A percentile compares a stretch with the other conserved stretches of the same genome.
phyloP scores from a whole-genome alignment of 2,888 invertebrate genomes.

The Limnephilus marmoratus region DNA sequence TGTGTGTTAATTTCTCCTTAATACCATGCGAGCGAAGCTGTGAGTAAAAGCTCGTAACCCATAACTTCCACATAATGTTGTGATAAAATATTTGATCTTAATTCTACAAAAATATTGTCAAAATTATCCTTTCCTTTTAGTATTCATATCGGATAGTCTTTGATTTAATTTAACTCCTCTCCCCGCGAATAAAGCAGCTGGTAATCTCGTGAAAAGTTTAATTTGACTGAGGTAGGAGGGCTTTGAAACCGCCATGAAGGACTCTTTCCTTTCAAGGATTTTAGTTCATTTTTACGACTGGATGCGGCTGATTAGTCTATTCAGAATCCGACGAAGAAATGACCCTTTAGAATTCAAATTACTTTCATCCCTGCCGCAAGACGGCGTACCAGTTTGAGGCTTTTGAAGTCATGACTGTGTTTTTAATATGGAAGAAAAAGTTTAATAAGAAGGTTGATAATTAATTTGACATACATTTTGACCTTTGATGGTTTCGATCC shows the following conservation, averaged over 20 bases:
- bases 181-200: neutral
- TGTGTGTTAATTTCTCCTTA: too few species aligned
- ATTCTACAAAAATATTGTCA: neutral
- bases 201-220: conserved; percentile 60
- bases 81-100: neutral
- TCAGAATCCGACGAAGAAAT: conserved; percentile 52
- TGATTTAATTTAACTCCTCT: conserved; percentile 12
- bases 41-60: too few species aligned
- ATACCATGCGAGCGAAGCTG: too few species aligned
- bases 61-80: neutral
- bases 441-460: neutral
- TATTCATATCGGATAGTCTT: neutral
- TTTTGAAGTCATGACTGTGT: neutral
- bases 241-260: neutral
- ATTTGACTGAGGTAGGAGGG: conserved; percentile 49
- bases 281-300: conserved; percentile 57
- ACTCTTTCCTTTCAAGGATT: conserved; percentile 18
- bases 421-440: neutral
- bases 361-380: conserved; percentile 12
- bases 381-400: neutral
- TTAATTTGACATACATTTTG: too few species aligned
- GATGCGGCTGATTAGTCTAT: conserved; percentile 62
- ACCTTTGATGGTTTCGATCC: too few species aligned
- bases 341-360: conserved; percentile 64
- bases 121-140: neutral